phyloP scores from a whole-genome alignment of 2,113 vertebrate genomes.

The Ictalurus punctatus region DNA sequence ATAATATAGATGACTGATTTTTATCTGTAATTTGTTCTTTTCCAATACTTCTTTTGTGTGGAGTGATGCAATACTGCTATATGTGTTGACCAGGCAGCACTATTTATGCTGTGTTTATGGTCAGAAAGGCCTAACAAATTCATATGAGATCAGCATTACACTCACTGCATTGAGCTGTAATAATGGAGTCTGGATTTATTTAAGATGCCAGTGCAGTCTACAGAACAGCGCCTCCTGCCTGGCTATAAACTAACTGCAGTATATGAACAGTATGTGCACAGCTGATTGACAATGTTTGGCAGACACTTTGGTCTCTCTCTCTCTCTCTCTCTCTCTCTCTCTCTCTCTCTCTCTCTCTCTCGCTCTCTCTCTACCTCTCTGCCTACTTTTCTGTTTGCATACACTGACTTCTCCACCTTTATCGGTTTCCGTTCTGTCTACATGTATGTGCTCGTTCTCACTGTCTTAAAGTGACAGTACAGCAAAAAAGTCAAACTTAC shows the following conservation, averaged over 20 bases:
- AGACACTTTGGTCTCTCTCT: neutral
- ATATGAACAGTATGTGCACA: neutral
- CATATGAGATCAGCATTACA: conserved; percentile 2
- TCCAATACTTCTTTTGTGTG: neutral
- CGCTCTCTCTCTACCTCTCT: too few relatives aligned
- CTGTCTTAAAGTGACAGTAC: neutral
- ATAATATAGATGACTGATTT: neutral
- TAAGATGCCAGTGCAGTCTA: neutral
- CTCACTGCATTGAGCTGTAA: neutral
- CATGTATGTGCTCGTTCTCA: conserved; percentile 6
- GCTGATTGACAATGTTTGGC: neutral
- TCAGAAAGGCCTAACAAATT: neutral
- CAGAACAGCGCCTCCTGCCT: conserved; percentile 35
- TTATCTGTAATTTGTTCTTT: neutral
- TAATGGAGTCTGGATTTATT: conserved; percentile 7
- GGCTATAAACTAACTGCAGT: neutral
- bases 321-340: conserved; percentile 15
- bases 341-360: neutral
- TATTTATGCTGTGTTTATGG: neutral
- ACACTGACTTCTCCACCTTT: neutral
- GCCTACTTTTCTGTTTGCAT: neutral
- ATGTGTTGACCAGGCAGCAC: neutral
- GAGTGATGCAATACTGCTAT: neutral
- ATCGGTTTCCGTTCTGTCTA: conserved; percentile 9
- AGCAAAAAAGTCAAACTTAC: neutral